Evolutionary conservation across 2,113 vertebrate species (phyloP).

Genomic region (Pseudonaja textilis): DNA sequence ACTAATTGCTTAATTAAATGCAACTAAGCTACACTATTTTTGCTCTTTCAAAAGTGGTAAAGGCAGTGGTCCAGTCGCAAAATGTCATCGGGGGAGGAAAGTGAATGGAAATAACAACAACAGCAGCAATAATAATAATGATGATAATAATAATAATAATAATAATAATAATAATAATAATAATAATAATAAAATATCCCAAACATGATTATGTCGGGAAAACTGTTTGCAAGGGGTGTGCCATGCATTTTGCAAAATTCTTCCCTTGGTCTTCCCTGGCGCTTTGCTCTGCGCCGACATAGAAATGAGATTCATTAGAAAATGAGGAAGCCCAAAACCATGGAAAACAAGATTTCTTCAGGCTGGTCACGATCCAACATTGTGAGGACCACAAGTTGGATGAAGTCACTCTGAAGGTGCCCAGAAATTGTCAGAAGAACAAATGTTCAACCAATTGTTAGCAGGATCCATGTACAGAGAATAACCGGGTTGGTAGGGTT

Average conservation of each 20-base stretch:
- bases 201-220: neutral
- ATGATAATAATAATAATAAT: no score
- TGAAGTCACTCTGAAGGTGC: neutral
- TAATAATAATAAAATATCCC: neutral
- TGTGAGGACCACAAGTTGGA: neutral
- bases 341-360: neutral
- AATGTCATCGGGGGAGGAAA: neutral
- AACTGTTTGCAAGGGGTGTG: neutral
- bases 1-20: neutral
- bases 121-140: no score
- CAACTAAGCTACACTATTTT: neutral
- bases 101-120: neutral
- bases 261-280: neutral
- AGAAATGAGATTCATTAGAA: neutral
- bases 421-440: neutral
- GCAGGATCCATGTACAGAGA: neutral
- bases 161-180: no score
- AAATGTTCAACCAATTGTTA: neutral
- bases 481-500: no score
- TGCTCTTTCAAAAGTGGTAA: neutral
- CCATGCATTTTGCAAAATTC: neutral
- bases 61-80: neutral
- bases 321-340: neutral
- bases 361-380: neutral
- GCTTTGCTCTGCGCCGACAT: neutral